Percentiles rank a stretch among this genome's conserved stretches.
Conservation (phyloP, 2,113 vertebrate species). For the Grammomys dolichurus region DNA sequence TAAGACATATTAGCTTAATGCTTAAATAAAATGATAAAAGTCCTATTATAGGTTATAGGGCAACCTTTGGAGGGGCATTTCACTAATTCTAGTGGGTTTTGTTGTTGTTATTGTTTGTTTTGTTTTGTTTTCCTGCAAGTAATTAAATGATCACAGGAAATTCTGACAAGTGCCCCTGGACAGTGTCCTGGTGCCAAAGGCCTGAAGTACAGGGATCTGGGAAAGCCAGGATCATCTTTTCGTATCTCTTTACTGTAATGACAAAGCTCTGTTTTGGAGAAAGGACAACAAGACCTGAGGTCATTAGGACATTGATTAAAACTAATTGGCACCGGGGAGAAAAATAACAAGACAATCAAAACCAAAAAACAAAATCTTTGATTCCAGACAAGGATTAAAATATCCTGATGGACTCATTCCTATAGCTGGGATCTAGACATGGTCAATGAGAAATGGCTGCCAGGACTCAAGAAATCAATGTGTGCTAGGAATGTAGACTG, state of each 20-base stretch:
- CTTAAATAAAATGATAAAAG: neutral
- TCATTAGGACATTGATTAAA: neutral
- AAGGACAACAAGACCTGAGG: neutral
- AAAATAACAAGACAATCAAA: neutral
- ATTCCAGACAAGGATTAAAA: neutral
- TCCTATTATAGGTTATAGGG: neutral
- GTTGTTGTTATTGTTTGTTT: too few relatives aligned
- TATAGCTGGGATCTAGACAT: too few relatives aligned
- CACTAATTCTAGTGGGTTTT: neutral
- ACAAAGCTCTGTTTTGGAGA: neutral
- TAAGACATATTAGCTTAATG: neutral
- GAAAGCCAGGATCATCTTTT: neutral
- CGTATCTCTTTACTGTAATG: neutral
- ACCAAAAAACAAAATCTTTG: neutral
- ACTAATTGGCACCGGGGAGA: neutral
- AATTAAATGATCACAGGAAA: neutral
- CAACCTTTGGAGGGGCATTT: neutral
- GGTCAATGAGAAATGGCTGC: too few relatives aligned
- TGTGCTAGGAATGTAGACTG: too few relatives aligned
- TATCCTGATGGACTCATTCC: neutral
- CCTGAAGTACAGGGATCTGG: neutral
- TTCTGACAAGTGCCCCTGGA: neutral
- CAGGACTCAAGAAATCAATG: too few relatives aligned
- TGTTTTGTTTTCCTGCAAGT: neutral
- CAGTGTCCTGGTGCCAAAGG: neutral